These are phyloP conservation scores for Apotomis betuletana DNA, from an alignment of 2,888 invertebrate genomes.

Conservation along the genomic window DNA sequence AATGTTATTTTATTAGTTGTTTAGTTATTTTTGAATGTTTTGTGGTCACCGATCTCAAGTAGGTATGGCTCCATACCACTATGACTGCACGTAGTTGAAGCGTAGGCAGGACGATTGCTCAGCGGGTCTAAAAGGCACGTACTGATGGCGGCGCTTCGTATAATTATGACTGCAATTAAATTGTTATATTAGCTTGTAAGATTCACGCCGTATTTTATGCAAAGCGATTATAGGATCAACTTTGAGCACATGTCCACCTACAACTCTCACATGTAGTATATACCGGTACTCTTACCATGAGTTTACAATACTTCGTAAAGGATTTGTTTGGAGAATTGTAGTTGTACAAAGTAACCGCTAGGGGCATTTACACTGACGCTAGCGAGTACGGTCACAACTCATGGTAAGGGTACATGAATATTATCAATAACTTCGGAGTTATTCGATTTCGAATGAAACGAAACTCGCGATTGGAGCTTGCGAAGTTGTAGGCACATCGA, in stretches of 20 bases:
- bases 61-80: neutral
- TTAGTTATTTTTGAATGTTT: slow-evolving; percentile 17
- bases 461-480: neutral
- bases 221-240: slow-evolving; percentile 2
- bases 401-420: neutral
- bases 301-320: too few relatives aligned
- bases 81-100: neutral
- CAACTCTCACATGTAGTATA: too few relatives aligned
- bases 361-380: too few relatives aligned
- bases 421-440: neutral
- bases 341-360: too few relatives aligned
- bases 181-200: neutral
- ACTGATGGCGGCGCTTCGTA: neutral
- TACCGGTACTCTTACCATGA: neutral
- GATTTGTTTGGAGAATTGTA: too few relatives aligned
- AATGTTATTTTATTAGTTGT: slow-evolving; percentile 34
- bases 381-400: too few relatives aligned
- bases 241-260: slow-evolving; percentile 11
- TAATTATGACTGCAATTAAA: slow-evolving; percentile 11
- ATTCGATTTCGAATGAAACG: neutral
- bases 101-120: neutral
- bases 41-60: slow-evolving; percentile 19
- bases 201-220: neutral
- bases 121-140: slow-evolving; percentile 7
- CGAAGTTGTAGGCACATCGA: slow-evolving; percentile 7